Conservation (phyloP, 2,888 invertebrate genomes). For the Lepidonotus clava region DNA sequence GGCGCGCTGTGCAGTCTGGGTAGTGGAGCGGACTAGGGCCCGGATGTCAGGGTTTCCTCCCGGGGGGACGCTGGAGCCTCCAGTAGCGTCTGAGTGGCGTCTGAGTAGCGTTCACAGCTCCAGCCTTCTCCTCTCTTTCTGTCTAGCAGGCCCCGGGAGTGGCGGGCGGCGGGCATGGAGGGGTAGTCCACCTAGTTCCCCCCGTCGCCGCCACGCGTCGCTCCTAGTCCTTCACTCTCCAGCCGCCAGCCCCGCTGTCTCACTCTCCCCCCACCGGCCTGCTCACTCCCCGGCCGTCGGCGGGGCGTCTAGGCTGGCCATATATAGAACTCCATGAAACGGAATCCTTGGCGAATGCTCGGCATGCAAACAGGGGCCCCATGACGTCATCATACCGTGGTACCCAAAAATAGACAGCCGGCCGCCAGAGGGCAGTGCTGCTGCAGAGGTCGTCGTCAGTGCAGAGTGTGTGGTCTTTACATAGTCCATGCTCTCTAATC, state of each 20-base stretch:
- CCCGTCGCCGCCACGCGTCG: background rate
- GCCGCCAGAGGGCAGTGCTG: background rate
- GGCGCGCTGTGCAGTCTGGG: background rate
- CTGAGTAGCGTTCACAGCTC: too few species aligned
- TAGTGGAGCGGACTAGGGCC: background rate
- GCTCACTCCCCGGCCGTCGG: background rate
- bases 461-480: background rate
- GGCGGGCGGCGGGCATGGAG: background rate
- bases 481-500: conserved; percentile 18
- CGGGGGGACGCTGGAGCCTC: too few species aligned
- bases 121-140: background rate
- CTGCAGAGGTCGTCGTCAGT: background rate
- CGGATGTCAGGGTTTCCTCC: too few species aligned
- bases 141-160: background rate
- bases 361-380: background rate
- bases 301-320: background rate
- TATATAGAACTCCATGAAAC: conserved; percentile 46
- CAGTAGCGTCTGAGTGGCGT: too few species aligned
- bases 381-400: conserved; percentile 38
- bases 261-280: background rate
- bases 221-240: background rate
- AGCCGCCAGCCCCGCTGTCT: background rate
- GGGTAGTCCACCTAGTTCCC: conserved; percentile 31
- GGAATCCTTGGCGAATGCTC: background rate
- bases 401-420: conserved; percentile 36